phyloP scores from a whole-genome alignment of 2,113 vertebrate species.

The Emydocephalus ijimae region DNA sequence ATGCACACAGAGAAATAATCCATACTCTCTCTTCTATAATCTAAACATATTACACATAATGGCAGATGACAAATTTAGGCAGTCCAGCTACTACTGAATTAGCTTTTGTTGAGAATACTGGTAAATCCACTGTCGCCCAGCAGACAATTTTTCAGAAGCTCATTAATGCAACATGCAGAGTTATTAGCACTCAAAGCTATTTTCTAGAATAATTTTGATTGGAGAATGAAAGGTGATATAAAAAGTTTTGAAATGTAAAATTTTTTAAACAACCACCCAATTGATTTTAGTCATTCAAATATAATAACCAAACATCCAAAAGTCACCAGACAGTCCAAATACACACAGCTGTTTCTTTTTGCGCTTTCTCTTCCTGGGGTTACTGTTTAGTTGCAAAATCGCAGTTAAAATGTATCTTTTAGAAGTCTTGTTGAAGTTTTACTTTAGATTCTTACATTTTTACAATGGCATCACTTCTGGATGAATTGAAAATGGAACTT shows the following conservation, averaged over 20 bases:
- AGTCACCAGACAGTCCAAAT: no score
- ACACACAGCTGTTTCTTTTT: no score
- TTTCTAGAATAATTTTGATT: slow-evolving; percentile 46
- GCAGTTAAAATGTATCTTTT: no score
- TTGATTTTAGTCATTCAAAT: no score
- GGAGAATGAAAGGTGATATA: slow-evolving; percentile 23
- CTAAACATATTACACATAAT: slow-evolving; percentile 45
- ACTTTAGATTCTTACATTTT: no score
- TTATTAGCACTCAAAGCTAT: slow-evolving; percentile 40
- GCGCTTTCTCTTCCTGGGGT: no score
- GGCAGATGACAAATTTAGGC: slow-evolving; percentile 43
- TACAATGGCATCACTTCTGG: no score
- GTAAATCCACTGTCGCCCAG: slow-evolving; percentile 41
- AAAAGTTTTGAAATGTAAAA: slow-evolving; percentile 35
- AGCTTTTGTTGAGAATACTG: slow-evolving; percentile 39
- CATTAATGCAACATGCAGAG: slow-evolving; percentile 41
- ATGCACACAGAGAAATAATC: slow-evolving; percentile 36
- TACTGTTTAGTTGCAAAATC: no score
- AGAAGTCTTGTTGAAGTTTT: no score
- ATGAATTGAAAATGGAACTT: no score
- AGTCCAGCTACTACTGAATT: slow-evolving; percentile 46
- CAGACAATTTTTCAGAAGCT: slow-evolving; percentile 52
- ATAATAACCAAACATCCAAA: no score
- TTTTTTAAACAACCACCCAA: no score
- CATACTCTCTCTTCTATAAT: slow-evolving; percentile 36